These are phyloP conservation scores for Spinibarbus caldwelli DNA, from an alignment of 2,797 vertebrate genomes.

Conservation along the genomic window DNA sequence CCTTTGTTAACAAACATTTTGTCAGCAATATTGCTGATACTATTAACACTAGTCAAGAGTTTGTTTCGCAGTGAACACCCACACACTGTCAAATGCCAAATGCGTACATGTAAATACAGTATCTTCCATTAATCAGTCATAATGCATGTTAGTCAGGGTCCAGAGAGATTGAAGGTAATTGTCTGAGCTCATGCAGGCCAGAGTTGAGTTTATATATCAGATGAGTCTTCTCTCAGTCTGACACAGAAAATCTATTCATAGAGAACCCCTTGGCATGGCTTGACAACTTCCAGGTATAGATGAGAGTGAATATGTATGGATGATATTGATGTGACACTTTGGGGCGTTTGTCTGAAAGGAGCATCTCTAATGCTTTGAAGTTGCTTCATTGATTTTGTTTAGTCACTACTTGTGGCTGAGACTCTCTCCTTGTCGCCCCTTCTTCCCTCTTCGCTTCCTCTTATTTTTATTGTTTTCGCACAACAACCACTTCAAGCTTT, in stretches of 20 bases:
- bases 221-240: neutral
- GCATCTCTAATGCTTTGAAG: slow-evolving; percentile 62
- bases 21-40: neutral
- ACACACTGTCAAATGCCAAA: neutral
- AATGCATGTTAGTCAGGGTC: neutral
- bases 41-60: neutral
- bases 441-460: slow-evolving; percentile 17
- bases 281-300: slow-evolving; percentile 43
- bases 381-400: slow-evolving; percentile 67
- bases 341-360: slow-evolving; percentile 54
- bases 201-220: slow-evolving; percentile 25
- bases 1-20: neutral
- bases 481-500: slow-evolving; percentile 16
- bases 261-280: slow-evolving; percentile 6
- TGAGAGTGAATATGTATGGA: slow-evolving; percentile 44
- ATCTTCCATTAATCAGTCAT: neutral
- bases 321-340: slow-evolving; percentile 57
- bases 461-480: slow-evolving; percentile 16
- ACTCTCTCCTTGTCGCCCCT: slow-evolving; percentile 18
- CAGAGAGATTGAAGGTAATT: neutral
- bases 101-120: neutral
- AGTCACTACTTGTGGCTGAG: slow-evolving; percentile 6
- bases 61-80: neutral
- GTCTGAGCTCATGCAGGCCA: neutral
- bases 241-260: slow-evolving; percentile 25